Conservation (phyloP, 2,888 invertebrate genomes). For the Epistrophe eligans region DNA sequence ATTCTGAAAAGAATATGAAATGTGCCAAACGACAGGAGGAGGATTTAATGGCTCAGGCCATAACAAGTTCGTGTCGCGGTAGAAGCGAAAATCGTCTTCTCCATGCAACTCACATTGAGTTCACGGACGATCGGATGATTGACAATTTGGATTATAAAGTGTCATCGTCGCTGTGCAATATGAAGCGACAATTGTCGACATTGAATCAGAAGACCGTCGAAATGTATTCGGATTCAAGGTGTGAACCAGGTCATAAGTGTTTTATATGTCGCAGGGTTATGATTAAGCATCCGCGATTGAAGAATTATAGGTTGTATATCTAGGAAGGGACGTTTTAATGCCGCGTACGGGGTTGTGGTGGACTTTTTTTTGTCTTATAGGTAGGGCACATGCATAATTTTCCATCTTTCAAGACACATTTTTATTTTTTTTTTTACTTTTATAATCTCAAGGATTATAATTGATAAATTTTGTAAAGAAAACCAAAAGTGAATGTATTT, state of each 20-base stretch:
- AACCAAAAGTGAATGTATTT: slow-evolving; percentile 28
- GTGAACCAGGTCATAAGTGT: slow-evolving; percentile 82
- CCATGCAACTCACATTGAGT: slow-evolving; percentile 81
- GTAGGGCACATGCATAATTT: slow-evolving; percentile 30
- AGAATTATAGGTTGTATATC: slow-evolving; percentile 79
- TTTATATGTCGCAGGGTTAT: slow-evolving; percentile 83
- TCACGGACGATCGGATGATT: slow-evolving; percentile 83
- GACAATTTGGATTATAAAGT: slow-evolving; percentile 83
- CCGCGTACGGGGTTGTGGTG: background rate
- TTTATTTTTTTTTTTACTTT: slow-evolving; percentile 18
- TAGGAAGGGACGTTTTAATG: background rate
- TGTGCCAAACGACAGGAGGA: slow-evolving; percentile 81
- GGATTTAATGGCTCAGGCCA: slow-evolving; percentile 80
- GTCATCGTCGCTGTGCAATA: slow-evolving; percentile 83
- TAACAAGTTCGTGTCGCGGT: slow-evolving; percentile 81
- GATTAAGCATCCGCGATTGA: slow-evolving; percentile 82
- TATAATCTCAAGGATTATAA: slow-evolving; percentile 34
- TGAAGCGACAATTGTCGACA: slow-evolving; percentile 82
- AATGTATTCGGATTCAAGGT: slow-evolving; percentile 84
- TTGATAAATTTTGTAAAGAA: slow-evolving; percentile 47
- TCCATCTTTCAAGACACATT: slow-evolving; percentile 8
- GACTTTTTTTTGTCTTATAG: slow-evolving; percentile 16
- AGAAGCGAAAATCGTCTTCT: slow-evolving; percentile 79
- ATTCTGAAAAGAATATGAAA: slow-evolving; percentile 85
- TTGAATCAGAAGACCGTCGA: slow-evolving; percentile 82